phyloP scores from a whole-genome alignment of 1,140 invertebrate genomes.

The Nylanderia fulva region DNA sequence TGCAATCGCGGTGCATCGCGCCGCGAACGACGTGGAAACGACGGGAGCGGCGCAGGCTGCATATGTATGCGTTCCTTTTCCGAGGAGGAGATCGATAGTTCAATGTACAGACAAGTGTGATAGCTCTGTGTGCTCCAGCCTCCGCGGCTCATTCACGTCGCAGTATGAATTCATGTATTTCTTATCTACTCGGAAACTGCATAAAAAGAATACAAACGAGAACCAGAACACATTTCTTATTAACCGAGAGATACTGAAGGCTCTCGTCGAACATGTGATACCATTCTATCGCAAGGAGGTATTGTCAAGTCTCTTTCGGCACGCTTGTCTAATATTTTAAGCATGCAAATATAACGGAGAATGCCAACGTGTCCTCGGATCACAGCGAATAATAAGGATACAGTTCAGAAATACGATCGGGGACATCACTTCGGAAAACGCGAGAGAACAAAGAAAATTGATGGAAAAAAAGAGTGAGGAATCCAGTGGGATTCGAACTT shows the following conservation, averaged over 20 bases:
- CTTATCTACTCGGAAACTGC: neutral
- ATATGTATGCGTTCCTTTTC: slow-evolving; percentile 62
- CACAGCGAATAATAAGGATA: slow-evolving; percentile 3
- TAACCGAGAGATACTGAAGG: neutral
- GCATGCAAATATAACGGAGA: neutral
- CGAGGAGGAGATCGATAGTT: slow-evolving; percentile 84
- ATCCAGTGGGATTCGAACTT: slow-evolving; percentile 63
- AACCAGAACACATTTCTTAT: neutral
- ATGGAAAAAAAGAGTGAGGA: neutral
- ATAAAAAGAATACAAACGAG: slow-evolving; percentile 11
- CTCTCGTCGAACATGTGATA: neutral
- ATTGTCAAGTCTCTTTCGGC: neutral
- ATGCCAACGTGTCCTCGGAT: neutral
- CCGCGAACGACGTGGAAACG: neutral
- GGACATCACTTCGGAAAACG: neutral
- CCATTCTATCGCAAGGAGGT: neutral
- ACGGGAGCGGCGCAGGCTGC: neutral
- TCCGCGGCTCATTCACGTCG: slow-evolving; percentile 47
- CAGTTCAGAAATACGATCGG: neutral
- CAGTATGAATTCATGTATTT: slow-evolving; percentile 10
- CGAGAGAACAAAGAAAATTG: neutral
- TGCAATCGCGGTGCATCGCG: slow-evolving; percentile 30
- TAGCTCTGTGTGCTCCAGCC: slow-evolving; percentile 68
- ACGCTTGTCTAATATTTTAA: slow-evolving; percentile 22
- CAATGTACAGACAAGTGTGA: slow-evolving; percentile 82